These are phyloP conservation scores for Shargacucullia verbasci DNA, from an alignment of 2,888 invertebrate species.

Conservation along the genomic window DNA sequence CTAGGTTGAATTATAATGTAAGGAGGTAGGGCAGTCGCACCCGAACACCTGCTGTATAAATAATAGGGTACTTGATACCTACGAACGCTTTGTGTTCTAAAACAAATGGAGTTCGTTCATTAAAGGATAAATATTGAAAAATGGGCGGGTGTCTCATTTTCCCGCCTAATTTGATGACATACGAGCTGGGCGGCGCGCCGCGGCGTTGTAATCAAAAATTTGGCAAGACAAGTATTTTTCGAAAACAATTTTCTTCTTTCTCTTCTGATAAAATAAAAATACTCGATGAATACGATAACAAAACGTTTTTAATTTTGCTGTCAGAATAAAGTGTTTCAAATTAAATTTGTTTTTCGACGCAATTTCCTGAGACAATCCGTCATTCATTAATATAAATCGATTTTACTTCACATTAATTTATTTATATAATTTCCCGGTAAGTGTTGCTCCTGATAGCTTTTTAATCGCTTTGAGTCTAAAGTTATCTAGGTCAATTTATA, in stretches of 20 bases:
- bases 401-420: conserved; percentile 5
- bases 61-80: conserved; percentile 23
- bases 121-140: conserved; percentile 41
- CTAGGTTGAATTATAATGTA: conserved; percentile 30
- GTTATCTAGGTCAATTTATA: conserved; percentile 31
- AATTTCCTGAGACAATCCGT: conserved; percentile 3
- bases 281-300: conserved; percentile 15
- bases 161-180: conserved; percentile 53
- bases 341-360: conserved; percentile 31
- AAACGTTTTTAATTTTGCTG: conserved; percentile 17
- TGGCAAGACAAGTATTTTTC: conserved; percentile 12
- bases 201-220: conserved; percentile 28
- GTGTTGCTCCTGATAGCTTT: conserved; percentile 37
- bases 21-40: conserved; percentile 17
- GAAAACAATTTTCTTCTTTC: conserved; percentile 3
- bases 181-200: conserved; percentile 22
- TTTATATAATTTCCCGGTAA: conserved; percentile 21
- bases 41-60: conserved; percentile 15
- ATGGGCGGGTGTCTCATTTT: conserved; percentile 43
- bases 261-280: conserved; percentile 16
- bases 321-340: conserved; percentile 27
- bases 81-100: conserved; percentile 32
- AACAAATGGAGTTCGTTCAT: conserved; percentile 26
- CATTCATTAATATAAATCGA: conserved; percentile 26
- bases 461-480: conserved; percentile 36